Conservation (phyloP, 2,888 invertebrate genomes). For the Cataglyphis cursor region DNA sequence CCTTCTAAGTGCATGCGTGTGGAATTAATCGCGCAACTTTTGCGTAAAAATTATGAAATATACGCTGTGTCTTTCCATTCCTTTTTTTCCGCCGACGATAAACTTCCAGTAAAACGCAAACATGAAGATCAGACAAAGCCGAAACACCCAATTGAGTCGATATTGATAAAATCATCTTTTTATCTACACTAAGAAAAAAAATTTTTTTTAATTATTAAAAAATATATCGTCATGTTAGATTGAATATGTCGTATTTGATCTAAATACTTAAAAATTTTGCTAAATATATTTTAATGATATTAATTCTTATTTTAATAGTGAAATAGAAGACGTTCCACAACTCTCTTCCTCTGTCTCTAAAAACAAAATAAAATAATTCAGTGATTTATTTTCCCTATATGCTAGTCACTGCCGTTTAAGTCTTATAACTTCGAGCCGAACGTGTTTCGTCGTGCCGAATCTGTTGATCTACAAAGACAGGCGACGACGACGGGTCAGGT, state of each 20-base stretch:
- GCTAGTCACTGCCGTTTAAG: constrained; percentile 4
- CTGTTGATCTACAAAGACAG: constrained; percentile 12
- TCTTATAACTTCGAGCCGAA: constrained; percentile 2
- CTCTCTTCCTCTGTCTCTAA: background rate
- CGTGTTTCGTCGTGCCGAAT: constrained; percentile 14
- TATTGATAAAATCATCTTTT: background rate
- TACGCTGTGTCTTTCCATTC: constrained; percentile 37
- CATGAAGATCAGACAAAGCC: background rate
- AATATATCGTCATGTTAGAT: too few relatives aligned
- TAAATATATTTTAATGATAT: background rate
- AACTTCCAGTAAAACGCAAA: background rate
- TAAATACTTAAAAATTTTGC: background rate
- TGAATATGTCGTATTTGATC: too few relatives aligned
- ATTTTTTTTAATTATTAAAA: too few relatives aligned
- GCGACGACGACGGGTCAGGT: constrained; percentile 46
- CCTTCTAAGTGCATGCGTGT: background rate
- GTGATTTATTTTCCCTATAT: background rate
- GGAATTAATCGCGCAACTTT: constrained; percentile 54
- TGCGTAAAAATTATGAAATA: constrained; percentile 62
- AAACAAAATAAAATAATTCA: background rate
- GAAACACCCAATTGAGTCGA: background rate
- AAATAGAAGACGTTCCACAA: background rate
- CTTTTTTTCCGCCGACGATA: background rate
- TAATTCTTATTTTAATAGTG: background rate
- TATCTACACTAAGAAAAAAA: background rate